Conservation (phyloP, 2,888 invertebrate genomes). For the Limenitis camilla region DNA sequence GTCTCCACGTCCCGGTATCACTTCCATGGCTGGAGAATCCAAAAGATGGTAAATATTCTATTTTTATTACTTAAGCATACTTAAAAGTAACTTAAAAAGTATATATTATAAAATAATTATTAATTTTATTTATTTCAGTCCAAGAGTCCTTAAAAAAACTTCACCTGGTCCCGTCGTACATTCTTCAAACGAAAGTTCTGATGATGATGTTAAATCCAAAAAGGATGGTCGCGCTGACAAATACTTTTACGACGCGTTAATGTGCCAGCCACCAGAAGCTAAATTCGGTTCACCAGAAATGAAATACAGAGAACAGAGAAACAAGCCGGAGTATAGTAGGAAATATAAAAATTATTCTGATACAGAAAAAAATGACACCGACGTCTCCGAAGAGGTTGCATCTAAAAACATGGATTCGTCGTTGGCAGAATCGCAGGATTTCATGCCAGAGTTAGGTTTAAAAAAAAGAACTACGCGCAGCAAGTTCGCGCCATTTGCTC, state of each 20-base stretch:
- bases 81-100: background rate
- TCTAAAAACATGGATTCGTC: conserved; percentile 56
- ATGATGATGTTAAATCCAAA: conserved; percentile 41
- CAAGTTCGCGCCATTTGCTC: conserved; percentile 54
- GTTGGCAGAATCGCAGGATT: conserved; percentile 48
- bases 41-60: conserved; percentile 42
- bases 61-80: background rate
- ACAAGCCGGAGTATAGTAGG: conserved; percentile 39
- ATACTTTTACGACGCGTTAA: conserved; percentile 59
- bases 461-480: conserved; percentile 50
- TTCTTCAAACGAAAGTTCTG: conserved; percentile 56
- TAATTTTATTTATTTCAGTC: conserved; percentile 30
- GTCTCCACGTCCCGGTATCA: conserved; percentile 35
- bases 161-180: conserved; percentile 38
- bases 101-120: background rate
- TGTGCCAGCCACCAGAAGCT: conserved; percentile 48
- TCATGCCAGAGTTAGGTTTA: conserved; percentile 42
- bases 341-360: conserved; percentile 45
- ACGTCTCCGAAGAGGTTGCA: conserved; percentile 47
- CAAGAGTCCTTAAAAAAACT: conserved; percentile 39
- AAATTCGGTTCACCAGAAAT: conserved; percentile 38
- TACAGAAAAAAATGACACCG: conserved; percentile 52
- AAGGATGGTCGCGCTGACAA: conserved; percentile 51
- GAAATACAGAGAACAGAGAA: conserved; percentile 34
- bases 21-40: conserved; percentile 36